phyloP scores from a whole-genome alignment of 2,797 vertebrate species.

The Sebastes nivosus region DNA sequence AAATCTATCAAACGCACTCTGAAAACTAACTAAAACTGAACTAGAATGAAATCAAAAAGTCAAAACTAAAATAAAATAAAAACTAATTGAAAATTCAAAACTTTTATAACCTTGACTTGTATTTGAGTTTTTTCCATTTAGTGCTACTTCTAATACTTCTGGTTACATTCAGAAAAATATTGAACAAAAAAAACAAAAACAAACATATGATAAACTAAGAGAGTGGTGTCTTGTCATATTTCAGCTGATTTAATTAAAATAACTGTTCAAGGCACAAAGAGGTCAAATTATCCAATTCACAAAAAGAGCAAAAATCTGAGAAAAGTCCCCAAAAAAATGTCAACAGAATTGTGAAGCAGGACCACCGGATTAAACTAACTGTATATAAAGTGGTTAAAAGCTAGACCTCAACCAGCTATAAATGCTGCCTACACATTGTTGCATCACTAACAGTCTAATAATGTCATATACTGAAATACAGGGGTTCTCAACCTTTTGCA shows the following conservation, averaged over 20 bases:
- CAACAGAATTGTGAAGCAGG: neutral
- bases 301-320: neutral
- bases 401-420: neutral
- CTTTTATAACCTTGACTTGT: no score
- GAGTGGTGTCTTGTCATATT: neutral
- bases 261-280: neutral
- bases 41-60: no score
- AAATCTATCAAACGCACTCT: no score
- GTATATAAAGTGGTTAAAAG: no score
- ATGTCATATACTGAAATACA: no score
- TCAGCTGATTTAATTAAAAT: neutral
- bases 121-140: neutral
- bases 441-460: no score
- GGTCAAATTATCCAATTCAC: neutral
- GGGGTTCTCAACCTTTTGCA: no score
- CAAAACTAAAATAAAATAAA: no score
- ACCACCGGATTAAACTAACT: no score
- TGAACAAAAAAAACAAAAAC: neutral
- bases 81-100: no score
- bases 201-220: neutral
- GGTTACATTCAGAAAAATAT: neutral
- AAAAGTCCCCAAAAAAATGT: neutral
- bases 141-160: neutral
- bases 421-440: no score
- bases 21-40: no score